Evolutionary conservation across 1,140 invertebrate genomes (phyloP).

Genomic region (Brachionus asplanchnoidis): DNA sequence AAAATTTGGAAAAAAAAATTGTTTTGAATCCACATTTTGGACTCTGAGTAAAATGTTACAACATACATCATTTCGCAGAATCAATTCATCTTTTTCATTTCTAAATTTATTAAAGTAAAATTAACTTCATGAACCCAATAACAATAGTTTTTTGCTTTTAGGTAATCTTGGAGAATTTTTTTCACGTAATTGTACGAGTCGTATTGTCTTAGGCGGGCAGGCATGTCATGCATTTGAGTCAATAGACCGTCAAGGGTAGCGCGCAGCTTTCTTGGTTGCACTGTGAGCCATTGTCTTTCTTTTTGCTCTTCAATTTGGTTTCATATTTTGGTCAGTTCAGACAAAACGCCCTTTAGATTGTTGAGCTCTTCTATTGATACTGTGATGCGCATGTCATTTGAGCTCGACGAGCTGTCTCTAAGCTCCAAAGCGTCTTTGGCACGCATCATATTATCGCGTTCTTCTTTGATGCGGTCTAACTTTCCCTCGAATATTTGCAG

Average conservation of each 20-base stretch:
- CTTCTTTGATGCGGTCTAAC: slow-evolving; percentile 87
- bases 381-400: slow-evolving; percentile 74
- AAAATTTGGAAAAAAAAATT: too few species aligned
- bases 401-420: slow-evolving; percentile 65
- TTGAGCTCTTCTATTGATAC: slow-evolving; percentile 82
- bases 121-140: too few species aligned
- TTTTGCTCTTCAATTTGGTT: slow-evolving; percentile 93
- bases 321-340: slow-evolving; percentile 89
- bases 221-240: slow-evolving; percentile 87
- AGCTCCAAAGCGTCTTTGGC: slow-evolving; percentile 96
- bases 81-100: too few species aligned
- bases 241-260: slow-evolving; percentile 87
- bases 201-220: slow-evolving; percentile 88
- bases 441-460: slow-evolving; percentile 92
- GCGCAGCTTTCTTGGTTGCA: slow-evolving; percentile 90
- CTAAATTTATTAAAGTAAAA: too few species aligned
- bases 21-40: too few species aligned
- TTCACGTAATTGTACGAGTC: slow-evolving; percentile 96
- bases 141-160: slow-evolving; percentile 78
- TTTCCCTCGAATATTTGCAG: slow-evolving; percentile 88
- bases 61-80: too few species aligned
- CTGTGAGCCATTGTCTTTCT: slow-evolving; percentile 94
- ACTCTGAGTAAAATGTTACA: too few species aligned
- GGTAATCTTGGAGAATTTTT: slow-evolving; percentile 84
- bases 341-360: slow-evolving; percentile 72